Conservation (phyloP, 37 sponge, comb jelly and placozoan genomes). For the Spongilla lacustris region DNA sequence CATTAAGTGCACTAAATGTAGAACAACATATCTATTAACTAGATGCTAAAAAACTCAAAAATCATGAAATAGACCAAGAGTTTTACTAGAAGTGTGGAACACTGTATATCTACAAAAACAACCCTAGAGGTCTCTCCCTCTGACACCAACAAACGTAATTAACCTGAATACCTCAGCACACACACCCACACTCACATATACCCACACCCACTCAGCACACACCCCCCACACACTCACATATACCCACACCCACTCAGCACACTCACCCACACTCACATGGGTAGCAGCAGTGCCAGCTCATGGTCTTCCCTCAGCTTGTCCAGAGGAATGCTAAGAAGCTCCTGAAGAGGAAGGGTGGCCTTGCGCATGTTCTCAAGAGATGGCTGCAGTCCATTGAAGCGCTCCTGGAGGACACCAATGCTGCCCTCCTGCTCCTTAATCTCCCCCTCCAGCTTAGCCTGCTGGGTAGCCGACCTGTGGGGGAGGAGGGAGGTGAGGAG, state of each 20-base stretch:
- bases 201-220: neutral
- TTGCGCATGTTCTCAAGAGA: slow-evolving; percentile 50
- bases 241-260: neutral
- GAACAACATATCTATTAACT: too few relatives aligned
- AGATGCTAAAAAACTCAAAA: too few relatives aligned
- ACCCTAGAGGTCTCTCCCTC: too few relatives aligned
- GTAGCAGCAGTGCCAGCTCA: slow-evolving; percentile 52
- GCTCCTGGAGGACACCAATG: slow-evolving; percentile 36
- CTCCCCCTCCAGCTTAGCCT: slow-evolving; percentile 17
- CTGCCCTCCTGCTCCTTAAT: slow-evolving; percentile 26
- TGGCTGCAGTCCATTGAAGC: slow-evolving; percentile 52
- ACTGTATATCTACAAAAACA: too few relatives aligned
- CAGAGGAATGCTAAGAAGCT: slow-evolving; percentile 54
- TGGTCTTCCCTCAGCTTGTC: slow-evolving; percentile 60
- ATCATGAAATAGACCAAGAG: too few relatives aligned
- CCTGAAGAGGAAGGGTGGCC: slow-evolving; percentile 81
- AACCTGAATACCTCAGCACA: neutral
- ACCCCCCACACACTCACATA: neutral
- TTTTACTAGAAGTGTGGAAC: too few relatives aligned
- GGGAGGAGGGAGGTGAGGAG: neutral
- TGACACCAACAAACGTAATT: neutral
- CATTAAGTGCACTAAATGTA: too few relatives aligned
- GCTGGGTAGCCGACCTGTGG: slow-evolving; percentile 49
- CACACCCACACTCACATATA: neutral
- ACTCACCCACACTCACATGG: slow-evolving; percentile 42